phyloP scores from a whole-genome alignment of 1,140 invertebrate species.

The Euborellia annulipes region DNA sequence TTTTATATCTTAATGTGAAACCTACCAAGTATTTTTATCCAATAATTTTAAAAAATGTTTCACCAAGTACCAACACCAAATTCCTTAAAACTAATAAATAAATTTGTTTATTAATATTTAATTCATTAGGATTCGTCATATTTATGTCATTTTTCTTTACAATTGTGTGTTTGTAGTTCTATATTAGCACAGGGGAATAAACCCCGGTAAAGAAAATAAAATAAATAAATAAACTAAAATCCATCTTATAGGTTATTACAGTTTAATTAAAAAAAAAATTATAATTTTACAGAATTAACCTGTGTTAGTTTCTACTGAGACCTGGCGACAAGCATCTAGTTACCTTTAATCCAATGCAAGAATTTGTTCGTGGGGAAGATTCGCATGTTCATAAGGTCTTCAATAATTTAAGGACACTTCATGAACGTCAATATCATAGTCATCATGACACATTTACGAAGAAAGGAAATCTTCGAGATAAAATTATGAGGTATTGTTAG shows the following conservation, averaged over 20 bases:
- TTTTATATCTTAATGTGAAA: no score
- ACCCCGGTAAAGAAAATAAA: neutral
- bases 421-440: slow-evolving; percentile 50
- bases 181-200: no score
- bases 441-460: slow-evolving; percentile 47
- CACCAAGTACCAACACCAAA: no score
- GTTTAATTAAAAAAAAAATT: neutral
- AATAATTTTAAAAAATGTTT: no score
- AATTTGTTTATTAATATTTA: no score
- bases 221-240: slow-evolving; percentile 1
- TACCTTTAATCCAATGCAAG: slow-evolving; percentile 84
- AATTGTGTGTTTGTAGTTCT: neutral
- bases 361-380: slow-evolving; percentile 63
- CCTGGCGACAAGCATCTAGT: slow-evolving; percentile 60
- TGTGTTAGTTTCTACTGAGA: slow-evolving; percentile 75
- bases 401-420: slow-evolving; percentile 53
- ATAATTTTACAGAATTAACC: slow-evolving; percentile 37
- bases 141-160: neutral
- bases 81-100: no score
- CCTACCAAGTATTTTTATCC: no score
- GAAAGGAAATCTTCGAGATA: slow-evolving; percentile 75
- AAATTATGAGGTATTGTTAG: slow-evolving; percentile 50
- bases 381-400: slow-evolving; percentile 64
- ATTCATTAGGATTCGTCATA: neutral
- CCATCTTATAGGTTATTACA: no score